phyloP scores from a whole-genome alignment of 2,113 vertebrate species.

The Oxyruncus cristatus region DNA sequence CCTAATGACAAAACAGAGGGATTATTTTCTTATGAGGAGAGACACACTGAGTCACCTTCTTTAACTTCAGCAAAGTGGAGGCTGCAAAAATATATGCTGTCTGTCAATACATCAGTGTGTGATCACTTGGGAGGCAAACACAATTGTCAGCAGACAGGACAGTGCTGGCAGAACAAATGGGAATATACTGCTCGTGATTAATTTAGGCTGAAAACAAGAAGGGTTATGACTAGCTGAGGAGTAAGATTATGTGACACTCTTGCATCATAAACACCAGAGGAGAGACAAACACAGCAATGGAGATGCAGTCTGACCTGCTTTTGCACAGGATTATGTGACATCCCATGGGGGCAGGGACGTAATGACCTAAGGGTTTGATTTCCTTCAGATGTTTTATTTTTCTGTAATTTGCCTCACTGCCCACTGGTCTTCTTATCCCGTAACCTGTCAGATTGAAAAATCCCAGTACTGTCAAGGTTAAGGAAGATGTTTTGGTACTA shows the following conservation, averaged over 20 bases:
- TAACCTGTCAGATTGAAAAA: not conserved
- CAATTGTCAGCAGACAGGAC: slow-evolving; percentile 1
- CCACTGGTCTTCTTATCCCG: not conserved
- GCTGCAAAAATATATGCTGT: not conserved
- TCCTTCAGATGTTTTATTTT: not conserved
- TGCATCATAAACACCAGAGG: not conserved
- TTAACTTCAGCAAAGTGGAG: not conserved
- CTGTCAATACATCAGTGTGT: slow-evolving; percentile 1
- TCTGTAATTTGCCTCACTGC: not conserved
- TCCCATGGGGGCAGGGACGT: not conserved
- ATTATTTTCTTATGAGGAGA: not conserved
- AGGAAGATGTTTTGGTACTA: not conserved
- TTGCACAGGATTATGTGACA: not conserved
- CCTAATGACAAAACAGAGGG: not conserved
- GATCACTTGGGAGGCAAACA: not conserved
- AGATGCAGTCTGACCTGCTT: not conserved
- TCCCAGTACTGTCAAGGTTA: not conserved
- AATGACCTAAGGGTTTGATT: not conserved
- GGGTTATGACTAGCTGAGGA: not conserved
- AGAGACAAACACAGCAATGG: not conserved
- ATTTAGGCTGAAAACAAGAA: slow-evolving; percentile 1
- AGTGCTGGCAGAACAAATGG: not conserved
- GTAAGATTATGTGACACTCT: not conserved
- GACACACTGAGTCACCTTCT: slow-evolving; percentile 11
- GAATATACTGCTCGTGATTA: not conserved